Evolutionary conservation across 2,888 invertebrate species (phyloP).

Genomic region (Myopa testacea): DNA sequence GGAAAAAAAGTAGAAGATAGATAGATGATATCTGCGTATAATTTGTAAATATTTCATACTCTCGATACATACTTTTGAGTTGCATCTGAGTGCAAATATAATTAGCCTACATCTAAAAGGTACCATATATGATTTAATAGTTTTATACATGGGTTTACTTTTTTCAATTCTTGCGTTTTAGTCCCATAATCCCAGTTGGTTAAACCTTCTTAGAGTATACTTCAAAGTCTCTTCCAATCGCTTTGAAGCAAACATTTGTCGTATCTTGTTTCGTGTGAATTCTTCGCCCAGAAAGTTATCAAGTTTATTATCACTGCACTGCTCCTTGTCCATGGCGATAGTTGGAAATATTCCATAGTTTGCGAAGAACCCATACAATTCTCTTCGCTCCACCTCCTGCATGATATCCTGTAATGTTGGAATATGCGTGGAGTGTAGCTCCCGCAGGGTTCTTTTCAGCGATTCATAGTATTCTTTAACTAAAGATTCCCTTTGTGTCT

Average conservation of each 20-base stretch:
- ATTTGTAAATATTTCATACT: neutral
- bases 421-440: slow-evolving; percentile 47
- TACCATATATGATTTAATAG: no score
- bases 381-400: slow-evolving; percentile 55
- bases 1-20: no score
- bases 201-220: slow-evolving; percentile 58
- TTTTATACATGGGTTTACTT: neutral
- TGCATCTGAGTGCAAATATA: neutral
- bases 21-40: neutral
- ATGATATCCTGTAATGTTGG: slow-evolving; percentile 57
- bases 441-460: slow-evolving; percentile 52
- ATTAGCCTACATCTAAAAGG: neutral
- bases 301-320: slow-evolving; percentile 56
- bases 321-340: slow-evolving; percentile 57
- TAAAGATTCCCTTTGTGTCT: slow-evolving; percentile 55
- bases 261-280: slow-evolving; percentile 52
- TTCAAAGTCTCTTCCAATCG: slow-evolving; percentile 57
- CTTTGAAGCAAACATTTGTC: slow-evolving; percentile 55
- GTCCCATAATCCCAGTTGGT: slow-evolving; percentile 56
- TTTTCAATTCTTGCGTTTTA: neutral
- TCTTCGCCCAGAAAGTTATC: slow-evolving; percentile 57
- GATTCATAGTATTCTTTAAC: slow-evolving; percentile 57
- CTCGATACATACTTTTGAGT: neutral
- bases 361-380: slow-evolving; percentile 60
- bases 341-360: slow-evolving; percentile 57